Evolutionary conservation across 2,113 vertebrate genomes (phyloP).

Genomic region (Cyprinodon variegatus): DNA sequence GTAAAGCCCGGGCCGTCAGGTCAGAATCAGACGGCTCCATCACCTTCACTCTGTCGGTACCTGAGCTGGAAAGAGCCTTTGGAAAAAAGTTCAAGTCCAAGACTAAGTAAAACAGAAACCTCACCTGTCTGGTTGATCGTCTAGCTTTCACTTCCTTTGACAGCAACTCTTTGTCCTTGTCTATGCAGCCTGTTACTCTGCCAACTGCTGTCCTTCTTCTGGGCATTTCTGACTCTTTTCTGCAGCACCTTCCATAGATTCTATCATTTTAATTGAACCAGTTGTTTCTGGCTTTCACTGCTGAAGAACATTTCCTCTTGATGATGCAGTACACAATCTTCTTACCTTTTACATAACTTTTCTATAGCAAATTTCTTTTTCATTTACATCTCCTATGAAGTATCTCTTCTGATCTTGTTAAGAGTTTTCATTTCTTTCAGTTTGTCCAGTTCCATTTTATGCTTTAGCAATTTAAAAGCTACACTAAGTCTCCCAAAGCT

Average conservation of each 20-base stretch:
- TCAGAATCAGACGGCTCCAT: slow-evolving; percentile 81
- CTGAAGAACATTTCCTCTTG: not conserved
- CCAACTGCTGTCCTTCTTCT: slow-evolving; percentile 34
- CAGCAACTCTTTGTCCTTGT: slow-evolving; percentile 37
- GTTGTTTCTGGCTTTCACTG: not conserved
- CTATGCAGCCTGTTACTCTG: slow-evolving; percentile 16
- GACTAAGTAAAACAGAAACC: slow-evolving; percentile 79
- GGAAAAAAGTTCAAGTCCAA: slow-evolving; percentile 83
- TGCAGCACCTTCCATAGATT: slow-evolving; percentile 2
- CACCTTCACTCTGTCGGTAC: slow-evolving; percentile 82
- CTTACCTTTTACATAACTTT: not conserved
- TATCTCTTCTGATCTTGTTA: not conserved
- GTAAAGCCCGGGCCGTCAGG: slow-evolving; percentile 77
- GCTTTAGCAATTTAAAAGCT: not conserved
- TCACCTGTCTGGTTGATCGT: not conserved
- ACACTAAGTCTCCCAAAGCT: slow-evolving; percentile 1
- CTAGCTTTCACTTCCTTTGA: slow-evolving; percentile 47
- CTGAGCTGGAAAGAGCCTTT: slow-evolving; percentile 82
- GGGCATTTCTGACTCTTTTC: slow-evolving; percentile 35
- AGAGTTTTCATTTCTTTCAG: not conserved
- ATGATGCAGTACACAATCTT: not conserved
- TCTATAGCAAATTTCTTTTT: not conserved
- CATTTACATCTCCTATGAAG: not conserved
- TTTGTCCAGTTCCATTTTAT: not conserved
- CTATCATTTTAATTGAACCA: slow-evolving; percentile 8